Base-by-base conservation (phyloP, 30 jellyfish, hydroid and myxozoan genomes). In the Rhopilema esculentum region DNA sequence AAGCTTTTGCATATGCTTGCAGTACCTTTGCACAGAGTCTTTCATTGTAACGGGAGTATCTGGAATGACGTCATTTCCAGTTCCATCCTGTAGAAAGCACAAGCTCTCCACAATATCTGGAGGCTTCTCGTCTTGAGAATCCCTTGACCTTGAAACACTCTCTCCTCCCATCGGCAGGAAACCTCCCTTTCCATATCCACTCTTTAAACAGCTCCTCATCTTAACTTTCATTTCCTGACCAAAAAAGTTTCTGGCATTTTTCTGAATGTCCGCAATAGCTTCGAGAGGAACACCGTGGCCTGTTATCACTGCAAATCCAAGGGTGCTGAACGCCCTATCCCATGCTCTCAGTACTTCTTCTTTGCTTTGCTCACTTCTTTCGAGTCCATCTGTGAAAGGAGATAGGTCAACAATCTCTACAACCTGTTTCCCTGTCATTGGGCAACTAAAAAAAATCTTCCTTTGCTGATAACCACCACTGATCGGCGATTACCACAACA, bases 151-250 rank as follows among this genome's bases (percentile, higher is more conserved):
- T 69, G 92, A 78, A 16, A 83, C 92, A 83, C 86, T 83, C 51
- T 83, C 92, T 19, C 69, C 72, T 7, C 92, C 92, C 79, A 70
- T 63, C 2, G 92, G 92, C 12, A 83, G 86, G 52, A 33, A 83
- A 7, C 92, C 92, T 15, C 92, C 92, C 25, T 71, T 83, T 32
- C 92, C 92, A 30, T 83, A 83, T 6, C 92, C 92, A 6, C 26
- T n/a, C 12, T 53, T 19, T 66, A 83, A 72, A 51, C 86, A 70
- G 57, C 85, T 50, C 61, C 69, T 83, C 92, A 83, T 49, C 27
- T 83, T 83, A 9, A 9, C 79, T 25, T 52, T 71, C 70, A 24
- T 30, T 23, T 75, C 57, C 20, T 49, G 92, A 20, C 25, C 27
- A 51, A 69, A 83, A 62, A 83, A 83, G 30, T 83, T 27, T 26